A percentile compares a stretch with the other conserved stretches of the same genome.
These are phyloP conservation scores for Acanthosepion pharaonis DNA, from an alignment of 2,888 invertebrate genomes.

Conservation along the genomic window DNA sequence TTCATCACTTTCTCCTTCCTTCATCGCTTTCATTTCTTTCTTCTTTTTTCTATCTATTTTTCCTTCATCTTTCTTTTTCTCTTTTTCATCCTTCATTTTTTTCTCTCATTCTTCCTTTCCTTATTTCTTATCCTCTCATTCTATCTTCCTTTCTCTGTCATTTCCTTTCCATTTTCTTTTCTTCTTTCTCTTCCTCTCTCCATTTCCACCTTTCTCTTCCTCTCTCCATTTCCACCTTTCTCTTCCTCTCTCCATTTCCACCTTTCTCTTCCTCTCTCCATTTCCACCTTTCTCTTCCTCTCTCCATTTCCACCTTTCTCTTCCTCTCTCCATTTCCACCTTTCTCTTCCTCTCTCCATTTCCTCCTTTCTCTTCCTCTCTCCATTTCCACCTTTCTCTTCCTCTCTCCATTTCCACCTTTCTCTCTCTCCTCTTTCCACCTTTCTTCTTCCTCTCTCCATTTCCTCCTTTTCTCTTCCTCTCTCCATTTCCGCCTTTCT, in stretches of 20 bases:
- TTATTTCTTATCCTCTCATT: no score
- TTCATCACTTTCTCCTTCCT: background rate
- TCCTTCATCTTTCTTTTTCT: background rate
- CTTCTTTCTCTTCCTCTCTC: no score
- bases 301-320: background rate
- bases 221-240: background rate
- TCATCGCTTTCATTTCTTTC: background rate
- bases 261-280: background rate
- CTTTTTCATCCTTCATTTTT: no score
- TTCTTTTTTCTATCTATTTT: background rate
- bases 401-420: background rate
- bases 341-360: background rate
- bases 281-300: background rate
- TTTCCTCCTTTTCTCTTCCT: no score
- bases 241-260: background rate
- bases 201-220: background rate
- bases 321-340: background rate
- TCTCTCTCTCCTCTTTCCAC: background rate
- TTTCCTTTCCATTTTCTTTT: background rate
- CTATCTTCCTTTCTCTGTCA: background rate
- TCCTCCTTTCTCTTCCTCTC: background rate
- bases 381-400: background rate
- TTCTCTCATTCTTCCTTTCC: no score
- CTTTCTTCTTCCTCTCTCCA: background rate
- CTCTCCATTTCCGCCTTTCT: background rate